Percentiles rank a stretch among this genome's conserved stretches.
Conservation (phyloP, 2,113 vertebrate genomes). For the Protobothrops flavoviridis region DNA sequence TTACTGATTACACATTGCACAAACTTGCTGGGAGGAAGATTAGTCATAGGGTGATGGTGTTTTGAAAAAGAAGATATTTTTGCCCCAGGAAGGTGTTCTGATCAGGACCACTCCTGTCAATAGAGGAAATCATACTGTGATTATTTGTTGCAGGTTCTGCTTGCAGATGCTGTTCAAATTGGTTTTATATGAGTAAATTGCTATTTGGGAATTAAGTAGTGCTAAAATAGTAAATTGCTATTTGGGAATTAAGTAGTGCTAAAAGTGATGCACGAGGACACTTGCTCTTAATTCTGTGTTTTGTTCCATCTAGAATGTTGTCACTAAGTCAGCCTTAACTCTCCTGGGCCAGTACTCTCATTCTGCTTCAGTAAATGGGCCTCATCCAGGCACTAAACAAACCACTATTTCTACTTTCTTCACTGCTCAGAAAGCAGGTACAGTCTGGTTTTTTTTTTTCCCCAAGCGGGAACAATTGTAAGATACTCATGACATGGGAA, state of each 20-base stretch:
- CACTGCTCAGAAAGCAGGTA: conserved; percentile 56
- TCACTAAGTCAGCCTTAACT: conserved; percentile 26
- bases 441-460: not conserved
- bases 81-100: not conserved
- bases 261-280: not conserved
- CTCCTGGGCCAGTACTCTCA: not conserved
- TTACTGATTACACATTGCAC: not conserved
- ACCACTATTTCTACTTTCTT: conserved; percentile 69
- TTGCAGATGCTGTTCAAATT: not conserved
- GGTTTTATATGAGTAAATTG: not conserved
- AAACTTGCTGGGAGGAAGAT: not conserved
- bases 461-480: not conserved
- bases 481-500: no score
- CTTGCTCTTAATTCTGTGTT: fast-evolving
- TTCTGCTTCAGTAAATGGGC: not conserved
- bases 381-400: conserved; percentile 44
- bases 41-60: not conserved
- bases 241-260: not conserved
- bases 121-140: not conserved
- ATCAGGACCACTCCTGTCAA: not conserved
- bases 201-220: not conserved
- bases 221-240: not conserved
- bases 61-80: not conserved
- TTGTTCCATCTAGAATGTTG: conserved; percentile 36
- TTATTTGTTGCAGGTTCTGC: not conserved